These are phyloP conservation scores for Haliclona indistincta DNA, from an alignment of 37 sponge, comb jelly and placozoan genomes.

Conservation along the genomic window DNA sequence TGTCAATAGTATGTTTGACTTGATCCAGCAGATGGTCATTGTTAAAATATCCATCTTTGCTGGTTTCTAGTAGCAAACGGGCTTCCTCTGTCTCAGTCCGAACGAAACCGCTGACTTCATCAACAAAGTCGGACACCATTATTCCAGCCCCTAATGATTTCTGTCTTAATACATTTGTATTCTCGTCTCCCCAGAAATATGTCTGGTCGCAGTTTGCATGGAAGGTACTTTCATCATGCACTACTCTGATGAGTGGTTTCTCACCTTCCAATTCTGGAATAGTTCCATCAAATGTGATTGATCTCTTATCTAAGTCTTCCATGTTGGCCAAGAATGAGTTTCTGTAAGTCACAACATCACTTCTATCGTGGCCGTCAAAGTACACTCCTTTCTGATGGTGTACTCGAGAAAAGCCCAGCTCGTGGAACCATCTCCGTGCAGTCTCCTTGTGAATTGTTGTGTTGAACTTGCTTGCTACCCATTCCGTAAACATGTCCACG, in stretches of 20 bases:
- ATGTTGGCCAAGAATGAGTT: no score
- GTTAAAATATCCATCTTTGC: slow-evolving; percentile 40
- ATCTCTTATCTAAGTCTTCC: no score
- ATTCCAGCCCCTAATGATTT: slow-evolving; percentile 33
- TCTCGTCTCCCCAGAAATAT: no score
- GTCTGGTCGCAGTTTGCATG: slow-evolving; percentile 45
- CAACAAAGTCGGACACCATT: slow-evolving; percentile 65
- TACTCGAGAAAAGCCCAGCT: background rate
- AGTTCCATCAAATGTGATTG: no score
- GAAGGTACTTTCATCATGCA: slow-evolving; percentile 53
- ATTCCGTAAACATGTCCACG: slow-evolving; percentile 8
- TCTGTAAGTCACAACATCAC: no score
- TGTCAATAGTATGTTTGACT: no score
- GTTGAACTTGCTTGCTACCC: background rate
- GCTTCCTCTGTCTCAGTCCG: slow-evolving; percentile 13
- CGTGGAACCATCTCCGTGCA: background rate
- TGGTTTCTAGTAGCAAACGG: background rate
- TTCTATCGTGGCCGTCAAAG: no score
- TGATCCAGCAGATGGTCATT: slow-evolving; percentile 28
- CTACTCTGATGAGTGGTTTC: slow-evolving; percentile 16
- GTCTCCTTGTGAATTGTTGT: background rate
- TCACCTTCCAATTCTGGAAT: no score
- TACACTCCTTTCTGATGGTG: no score
- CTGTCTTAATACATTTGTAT: slow-evolving; percentile 32
- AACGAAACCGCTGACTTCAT: slow-evolving; percentile 43